Evolutionary conservation across 1,140 invertebrate genomes (phyloP).

Genomic region (Euwallacea similis): DNA sequence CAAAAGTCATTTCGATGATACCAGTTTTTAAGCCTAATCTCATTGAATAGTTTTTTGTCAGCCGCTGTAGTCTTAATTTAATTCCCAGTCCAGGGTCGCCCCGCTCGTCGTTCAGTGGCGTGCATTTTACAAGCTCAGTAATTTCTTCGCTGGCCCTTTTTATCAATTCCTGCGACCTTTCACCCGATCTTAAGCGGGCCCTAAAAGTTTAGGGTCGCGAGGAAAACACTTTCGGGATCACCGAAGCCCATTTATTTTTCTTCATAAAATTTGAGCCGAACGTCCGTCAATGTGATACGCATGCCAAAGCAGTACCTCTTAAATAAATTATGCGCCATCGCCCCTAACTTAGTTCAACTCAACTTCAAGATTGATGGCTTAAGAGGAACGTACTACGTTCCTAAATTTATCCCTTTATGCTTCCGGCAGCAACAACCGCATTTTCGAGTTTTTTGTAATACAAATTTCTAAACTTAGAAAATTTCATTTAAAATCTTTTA

Average conservation of each 20-base stretch:
- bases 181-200: conserved; percentile 11
- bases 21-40: conserved; percentile 20
- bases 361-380: conserved; percentile 16
- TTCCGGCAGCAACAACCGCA: neutral
- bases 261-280: conserved; percentile 20
- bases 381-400: neutral
- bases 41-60: conserved; percentile 22
- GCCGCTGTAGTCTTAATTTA: conserved; percentile 22
- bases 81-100: neutral
- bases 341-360: conserved; percentile 11
- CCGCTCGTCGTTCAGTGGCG: too few relatives aligned
- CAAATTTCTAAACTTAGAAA: too few relatives aligned
- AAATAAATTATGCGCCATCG: conserved; percentile 25
- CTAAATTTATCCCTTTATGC: neutral
- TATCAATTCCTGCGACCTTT: conserved; percentile 15
- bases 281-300: conserved; percentile 27
- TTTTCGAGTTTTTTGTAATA: too few relatives aligned
- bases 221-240: conserved; percentile 22
- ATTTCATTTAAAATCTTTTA: too few relatives aligned
- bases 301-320: conserved; percentile 17
- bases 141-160: conserved; percentile 4
- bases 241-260: conserved; percentile 17
- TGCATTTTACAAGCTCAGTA: neutral
- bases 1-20: conserved; percentile 15
- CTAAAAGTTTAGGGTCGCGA: conserved; percentile 14